Conservation (phyloP, 2,888 invertebrate species). For the Carabus problematicus region DNA sequence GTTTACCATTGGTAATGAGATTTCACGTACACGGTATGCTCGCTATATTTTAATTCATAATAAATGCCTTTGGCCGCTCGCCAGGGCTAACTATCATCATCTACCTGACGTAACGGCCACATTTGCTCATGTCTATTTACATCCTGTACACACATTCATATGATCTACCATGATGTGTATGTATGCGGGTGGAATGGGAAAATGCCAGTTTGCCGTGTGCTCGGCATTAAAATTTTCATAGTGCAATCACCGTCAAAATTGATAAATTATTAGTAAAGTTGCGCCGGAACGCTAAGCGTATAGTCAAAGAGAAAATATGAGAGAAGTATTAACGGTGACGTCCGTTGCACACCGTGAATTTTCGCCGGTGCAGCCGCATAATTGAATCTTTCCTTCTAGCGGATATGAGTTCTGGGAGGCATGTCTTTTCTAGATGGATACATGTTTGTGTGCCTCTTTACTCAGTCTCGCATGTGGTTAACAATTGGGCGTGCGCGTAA, state of each 20-base stretch:
- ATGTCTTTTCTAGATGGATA: too few species aligned
- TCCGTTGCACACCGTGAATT: not conserved
- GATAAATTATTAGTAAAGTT: conserved; percentile 42
- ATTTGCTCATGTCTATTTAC: too few species aligned
- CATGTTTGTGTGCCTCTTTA: too few species aligned
- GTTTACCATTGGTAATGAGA: conserved; percentile 37
- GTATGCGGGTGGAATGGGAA: conserved; percentile 2
- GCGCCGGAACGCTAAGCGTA: conserved; percentile 7
- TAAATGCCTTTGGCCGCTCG: conserved; percentile 26
- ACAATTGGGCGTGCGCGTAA: conserved; percentile 13
- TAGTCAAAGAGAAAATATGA: conserved; percentile 35
- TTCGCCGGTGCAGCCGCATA: not conserved
- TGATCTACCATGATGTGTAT: not conserved
- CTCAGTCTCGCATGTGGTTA: conserved; percentile 4
- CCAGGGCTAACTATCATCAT: not conserved
- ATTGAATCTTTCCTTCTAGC: too few species aligned
- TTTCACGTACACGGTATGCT: conserved; percentile 14
- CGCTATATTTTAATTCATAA: conserved; percentile 35
- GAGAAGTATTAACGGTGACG: conserved; percentile 21
- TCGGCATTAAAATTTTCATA: conserved; percentile 41
- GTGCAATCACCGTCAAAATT: conserved; percentile 42
- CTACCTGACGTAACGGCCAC: too few species aligned
- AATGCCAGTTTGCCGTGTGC: conserved; percentile 6
- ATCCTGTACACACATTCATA: conserved; percentile 23
- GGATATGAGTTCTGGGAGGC: too few species aligned